Conservation (phyloP, 1,140 invertebrate genomes). For the Neodiprion virginianus region DNA sequence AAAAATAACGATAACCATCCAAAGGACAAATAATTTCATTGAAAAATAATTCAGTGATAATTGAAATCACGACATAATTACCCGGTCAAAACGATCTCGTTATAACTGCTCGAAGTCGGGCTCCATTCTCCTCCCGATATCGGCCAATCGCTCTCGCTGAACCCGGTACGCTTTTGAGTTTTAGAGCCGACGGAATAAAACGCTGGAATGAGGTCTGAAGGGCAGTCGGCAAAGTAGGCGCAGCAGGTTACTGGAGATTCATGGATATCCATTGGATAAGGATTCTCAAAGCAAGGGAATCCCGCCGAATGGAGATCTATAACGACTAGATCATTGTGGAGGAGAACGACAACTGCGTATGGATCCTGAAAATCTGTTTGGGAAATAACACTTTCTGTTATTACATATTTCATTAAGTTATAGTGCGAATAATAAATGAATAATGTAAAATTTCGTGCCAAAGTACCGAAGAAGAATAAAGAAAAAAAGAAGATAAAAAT, state of each 20-base stretch:
- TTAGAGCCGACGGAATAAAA: slow-evolving; percentile 88
- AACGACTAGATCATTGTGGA: slow-evolving; percentile 97
- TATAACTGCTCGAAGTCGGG: slow-evolving; percentile 91
- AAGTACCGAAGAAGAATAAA: too few species aligned
- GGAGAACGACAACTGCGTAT: slow-evolving; percentile 94
- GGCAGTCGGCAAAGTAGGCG: slow-evolving; percentile 96
- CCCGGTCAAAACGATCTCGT: slow-evolving; percentile 96
- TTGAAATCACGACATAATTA: slow-evolving; percentile 52
- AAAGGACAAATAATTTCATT: slow-evolving; percentile 15
- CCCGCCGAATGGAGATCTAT: slow-evolving; percentile 94
- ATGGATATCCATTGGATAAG: slow-evolving; percentile 99
- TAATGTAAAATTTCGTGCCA: slow-evolving; percentile 9
- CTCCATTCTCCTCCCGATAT: slow-evolving; percentile 96
- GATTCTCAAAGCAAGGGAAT: slow-evolving; percentile 99
- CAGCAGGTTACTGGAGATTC: slow-evolving; percentile 97
- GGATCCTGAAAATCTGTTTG: slow-evolving; percentile 93
- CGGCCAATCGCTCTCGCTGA: slow-evolving; percentile 96
- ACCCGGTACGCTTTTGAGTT: slow-evolving; percentile 79
- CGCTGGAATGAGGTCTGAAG: slow-evolving; percentile 93
- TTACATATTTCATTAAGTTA: neutral
- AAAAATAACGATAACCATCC: slow-evolving; percentile 20
- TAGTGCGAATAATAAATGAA: neutral
- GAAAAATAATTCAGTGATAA: slow-evolving; percentile 13
- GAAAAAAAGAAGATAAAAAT: too few species aligned
- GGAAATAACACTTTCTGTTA: slow-evolving; percentile 6